Conservation (phyloP, 2,113 vertebrate species). For the Struthidea cinerea region DNA sequence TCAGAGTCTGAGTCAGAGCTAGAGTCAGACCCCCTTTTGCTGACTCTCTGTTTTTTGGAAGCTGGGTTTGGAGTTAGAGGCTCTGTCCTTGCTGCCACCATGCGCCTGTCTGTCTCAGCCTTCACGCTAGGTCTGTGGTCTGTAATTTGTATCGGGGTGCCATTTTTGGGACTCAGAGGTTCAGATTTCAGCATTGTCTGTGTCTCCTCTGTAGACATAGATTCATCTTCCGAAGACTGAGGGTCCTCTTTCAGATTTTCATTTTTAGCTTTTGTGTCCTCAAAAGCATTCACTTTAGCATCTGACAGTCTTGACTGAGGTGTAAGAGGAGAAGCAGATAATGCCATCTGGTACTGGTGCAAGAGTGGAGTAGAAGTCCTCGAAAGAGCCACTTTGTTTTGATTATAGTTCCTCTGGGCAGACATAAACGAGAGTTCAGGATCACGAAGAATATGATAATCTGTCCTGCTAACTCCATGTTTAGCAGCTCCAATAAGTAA, state of each 20-base stretch:
- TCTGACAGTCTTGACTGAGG: conserved; percentile 72
- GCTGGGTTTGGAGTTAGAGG: conserved; percentile 90
- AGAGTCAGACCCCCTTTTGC: conserved; percentile 78
- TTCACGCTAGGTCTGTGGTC: conserved; percentile 77
- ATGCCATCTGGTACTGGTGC: conserved; percentile 77
- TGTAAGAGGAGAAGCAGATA: conserved; percentile 79
- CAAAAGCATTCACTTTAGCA: conserved; percentile 69
- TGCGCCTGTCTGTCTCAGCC: conserved; percentile 76
- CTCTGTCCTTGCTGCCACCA: conserved; percentile 94
- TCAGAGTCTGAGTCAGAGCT: conserved; percentile 90
- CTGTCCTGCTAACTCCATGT: conserved; percentile 96
- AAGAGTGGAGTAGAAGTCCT: conserved; percentile 80
- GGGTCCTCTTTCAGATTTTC: conserved; percentile 82
- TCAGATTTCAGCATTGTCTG: conserved; percentile 73
- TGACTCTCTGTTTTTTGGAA: conserved; percentile 85
- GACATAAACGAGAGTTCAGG: conserved; percentile 94
- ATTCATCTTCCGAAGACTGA: conserved; percentile 82
- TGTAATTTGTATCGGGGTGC: conserved; percentile 70
- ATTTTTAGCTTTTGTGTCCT: conserved; percentile 71
- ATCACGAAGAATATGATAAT: conserved; percentile 97
- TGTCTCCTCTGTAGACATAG: conserved; percentile 72
- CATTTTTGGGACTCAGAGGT: conserved; percentile 75
- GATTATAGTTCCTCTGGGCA: conserved; percentile 91
- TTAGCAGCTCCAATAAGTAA: conserved; percentile 94
- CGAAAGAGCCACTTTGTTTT: conserved; percentile 80